Conservation (phyloP, 2,113 vertebrate species). For the Sitta europaea region DNA sequence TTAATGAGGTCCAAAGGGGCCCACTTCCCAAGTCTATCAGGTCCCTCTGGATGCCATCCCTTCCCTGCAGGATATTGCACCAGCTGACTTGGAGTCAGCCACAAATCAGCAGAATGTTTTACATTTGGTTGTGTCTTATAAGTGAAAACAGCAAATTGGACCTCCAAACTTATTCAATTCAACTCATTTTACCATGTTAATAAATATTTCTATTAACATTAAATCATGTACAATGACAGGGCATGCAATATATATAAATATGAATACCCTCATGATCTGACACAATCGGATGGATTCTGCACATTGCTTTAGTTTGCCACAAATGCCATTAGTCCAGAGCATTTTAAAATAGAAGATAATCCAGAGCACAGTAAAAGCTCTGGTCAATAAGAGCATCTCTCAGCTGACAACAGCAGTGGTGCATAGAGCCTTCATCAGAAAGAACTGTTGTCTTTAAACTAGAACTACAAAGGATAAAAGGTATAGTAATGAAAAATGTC, state of each 20-base stretch:
- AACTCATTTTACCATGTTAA: neutral
- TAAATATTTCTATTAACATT: neutral
- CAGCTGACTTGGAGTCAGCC: neutral
- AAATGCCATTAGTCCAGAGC: neutral
- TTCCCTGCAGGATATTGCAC: neutral
- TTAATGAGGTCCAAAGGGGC: neutral
- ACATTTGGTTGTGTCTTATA: neutral
- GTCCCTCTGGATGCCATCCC: neutral
- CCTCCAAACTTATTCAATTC: neutral
- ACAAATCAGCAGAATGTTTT: neutral
- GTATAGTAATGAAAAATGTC: neutral
- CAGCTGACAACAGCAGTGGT: neutral
- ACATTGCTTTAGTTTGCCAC: neutral
- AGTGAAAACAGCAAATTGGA: neutral
- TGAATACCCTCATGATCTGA: rapidly evolving
- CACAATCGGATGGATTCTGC: neutral
- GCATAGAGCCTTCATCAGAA: neutral
- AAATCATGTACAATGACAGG: neutral
- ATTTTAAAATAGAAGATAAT: neutral
- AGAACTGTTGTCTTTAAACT: neutral
- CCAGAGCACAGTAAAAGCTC: neutral
- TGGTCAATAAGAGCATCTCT: neutral
- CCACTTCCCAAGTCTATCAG: too few species aligned
- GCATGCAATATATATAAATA: neutral
- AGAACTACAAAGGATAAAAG: neutral